A percentile compares a stretch with the other conserved stretches of the same genome.
Conservation (phyloP, 2,113 vertebrate species). For the Sinocyclocheilus grahami region DNA sequence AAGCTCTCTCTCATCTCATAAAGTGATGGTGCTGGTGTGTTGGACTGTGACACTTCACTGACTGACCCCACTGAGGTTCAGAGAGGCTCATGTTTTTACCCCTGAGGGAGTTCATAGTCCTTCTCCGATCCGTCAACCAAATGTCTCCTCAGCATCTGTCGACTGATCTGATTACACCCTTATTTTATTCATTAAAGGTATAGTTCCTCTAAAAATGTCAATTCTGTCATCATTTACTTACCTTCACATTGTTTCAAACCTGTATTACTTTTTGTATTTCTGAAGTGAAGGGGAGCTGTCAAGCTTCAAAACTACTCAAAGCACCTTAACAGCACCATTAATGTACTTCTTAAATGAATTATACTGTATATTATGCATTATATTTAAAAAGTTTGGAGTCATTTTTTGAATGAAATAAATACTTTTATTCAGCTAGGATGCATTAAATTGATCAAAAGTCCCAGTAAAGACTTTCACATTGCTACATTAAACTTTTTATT, state of each 20-base stretch:
- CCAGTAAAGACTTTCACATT: background rate
- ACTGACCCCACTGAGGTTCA: background rate
- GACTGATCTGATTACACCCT: constrained; percentile 7
- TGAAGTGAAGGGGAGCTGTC: background rate
- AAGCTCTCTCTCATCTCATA: constrained; percentile 11
- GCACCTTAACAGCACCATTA: background rate
- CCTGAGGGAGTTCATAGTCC: background rate
- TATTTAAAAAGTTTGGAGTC: no score
- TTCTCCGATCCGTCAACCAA: background rate
- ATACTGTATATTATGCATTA: background rate
- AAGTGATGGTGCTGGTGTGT: background rate
- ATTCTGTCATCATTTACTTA: background rate
- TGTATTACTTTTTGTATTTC: background rate
- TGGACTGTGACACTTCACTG: constrained; percentile 21
- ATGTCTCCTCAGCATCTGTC: constrained; percentile 7
- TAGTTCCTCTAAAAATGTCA: background rate
- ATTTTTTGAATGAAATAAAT: no score
- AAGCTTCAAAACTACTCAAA: background rate
- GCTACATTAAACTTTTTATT: no score
- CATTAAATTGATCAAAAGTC: no score
- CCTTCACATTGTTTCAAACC: background rate
- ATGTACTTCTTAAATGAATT: background rate
- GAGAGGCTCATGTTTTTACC: constrained; percentile 14
- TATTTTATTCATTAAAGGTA: constrained; percentile 30
- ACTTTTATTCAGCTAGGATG: no score